Evolutionary conservation across 1,140 invertebrate genomes (phyloP).

Genomic region (Drosophila navojoa): DNA sequence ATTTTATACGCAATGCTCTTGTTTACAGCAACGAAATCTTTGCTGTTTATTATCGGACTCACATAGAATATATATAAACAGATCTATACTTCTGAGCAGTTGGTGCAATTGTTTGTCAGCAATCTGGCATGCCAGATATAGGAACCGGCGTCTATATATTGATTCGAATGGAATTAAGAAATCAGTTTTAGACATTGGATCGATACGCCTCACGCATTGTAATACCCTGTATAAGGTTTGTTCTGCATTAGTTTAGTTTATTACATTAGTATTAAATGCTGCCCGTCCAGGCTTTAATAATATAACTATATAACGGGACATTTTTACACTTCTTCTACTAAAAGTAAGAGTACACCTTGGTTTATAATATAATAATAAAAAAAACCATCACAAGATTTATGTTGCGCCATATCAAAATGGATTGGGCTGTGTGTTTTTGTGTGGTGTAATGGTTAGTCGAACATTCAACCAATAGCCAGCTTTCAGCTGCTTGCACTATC

Average conservation of each 20-base stretch:
- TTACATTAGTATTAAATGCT: slow-evolving; percentile 70
- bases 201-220: not conserved
- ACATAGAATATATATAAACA: not conserved
- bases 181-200: no score
- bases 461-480: slow-evolving; percentile 16
- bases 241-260: slow-evolving; percentile 32
- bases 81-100: not conserved
- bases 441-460: slow-evolving; percentile 26
- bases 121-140: not conserved
- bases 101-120: not conserved
- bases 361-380: slow-evolving; percentile 57
- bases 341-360: slow-evolving; percentile 59
- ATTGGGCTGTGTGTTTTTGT: slow-evolving; percentile 49
- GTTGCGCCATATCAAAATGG: slow-evolving; percentile 28
- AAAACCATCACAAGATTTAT: slow-evolving; percentile 78
- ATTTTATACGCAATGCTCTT: not conserved
- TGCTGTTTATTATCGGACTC: not conserved
- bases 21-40: slow-evolving; percentile 1
- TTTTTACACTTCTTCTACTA: slow-evolving; percentile 60
- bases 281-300: slow-evolving; percentile 70
- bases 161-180: not conserved
- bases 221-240: not conserved
- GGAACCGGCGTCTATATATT: no score
- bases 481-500: slow-evolving; percentile 29
- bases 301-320: slow-evolving; percentile 79